Conservation (phyloP, 2,113 vertebrate genomes). For the Uropsilus gracilis region DNA sequence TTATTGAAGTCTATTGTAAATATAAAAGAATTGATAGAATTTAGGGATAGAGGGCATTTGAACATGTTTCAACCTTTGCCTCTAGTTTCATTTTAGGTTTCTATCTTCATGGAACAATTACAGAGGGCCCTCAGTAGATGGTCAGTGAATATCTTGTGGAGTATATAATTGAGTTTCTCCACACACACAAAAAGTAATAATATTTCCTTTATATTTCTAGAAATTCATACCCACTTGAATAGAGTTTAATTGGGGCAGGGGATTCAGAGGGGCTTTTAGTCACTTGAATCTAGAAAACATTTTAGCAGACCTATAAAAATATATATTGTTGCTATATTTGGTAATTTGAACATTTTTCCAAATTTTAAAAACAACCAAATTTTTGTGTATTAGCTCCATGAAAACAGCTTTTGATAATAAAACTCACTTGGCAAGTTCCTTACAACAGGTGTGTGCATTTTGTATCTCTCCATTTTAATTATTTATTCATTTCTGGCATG, state of each 20-base stretch:
- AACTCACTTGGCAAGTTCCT: slow-evolving; percentile 69
- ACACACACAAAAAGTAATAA: not conserved
- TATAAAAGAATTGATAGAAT: not conserved
- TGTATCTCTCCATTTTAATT: slow-evolving; percentile 81
- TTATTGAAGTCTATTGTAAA: not conserved
- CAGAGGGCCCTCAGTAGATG: not conserved
- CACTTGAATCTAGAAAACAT: not conserved
- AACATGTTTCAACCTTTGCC: not conserved
- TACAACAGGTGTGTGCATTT: slow-evolving; percentile 76
- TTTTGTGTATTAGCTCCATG: slow-evolving; percentile 27
- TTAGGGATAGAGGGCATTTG: not conserved
- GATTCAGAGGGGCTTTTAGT: not conserved
- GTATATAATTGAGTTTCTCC: not conserved
- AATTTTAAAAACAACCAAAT: slow-evolving; percentile 51
- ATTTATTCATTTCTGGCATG: slow-evolving; percentile 74
- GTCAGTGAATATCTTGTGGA: not conserved
- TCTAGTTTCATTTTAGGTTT: not conserved
- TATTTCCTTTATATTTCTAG: not conserved
- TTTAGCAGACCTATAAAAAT: not conserved
- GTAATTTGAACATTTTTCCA: slow-evolving; percentile 1
- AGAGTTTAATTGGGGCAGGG: not conserved
- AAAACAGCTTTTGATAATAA: slow-evolving; percentile 68
- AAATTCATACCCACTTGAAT: not conserved
- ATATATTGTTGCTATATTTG: not conserved
- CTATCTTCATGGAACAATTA: not conserved